Percentiles rank a stretch among this genome's conserved stretches.
phyloP scores from a whole-genome alignment of 1,140 invertebrate genomes.

The Phymastichus coffea region DNA sequence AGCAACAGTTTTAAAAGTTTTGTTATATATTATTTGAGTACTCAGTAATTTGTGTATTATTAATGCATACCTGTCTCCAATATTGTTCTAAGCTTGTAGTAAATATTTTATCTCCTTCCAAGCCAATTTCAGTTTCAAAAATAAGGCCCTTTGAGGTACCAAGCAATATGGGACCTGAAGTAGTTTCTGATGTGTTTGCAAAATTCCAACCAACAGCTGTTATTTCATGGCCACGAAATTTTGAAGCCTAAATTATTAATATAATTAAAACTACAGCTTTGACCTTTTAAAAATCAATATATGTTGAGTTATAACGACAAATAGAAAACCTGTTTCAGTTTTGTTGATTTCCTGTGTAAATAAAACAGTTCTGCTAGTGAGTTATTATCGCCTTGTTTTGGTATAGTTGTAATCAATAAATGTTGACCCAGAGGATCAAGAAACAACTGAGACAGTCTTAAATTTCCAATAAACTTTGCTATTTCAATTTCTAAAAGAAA shows the following conservation, averaged over 20 bases:
- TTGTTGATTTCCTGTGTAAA: slow-evolving; percentile 66
- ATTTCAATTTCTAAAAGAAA: slow-evolving; percentile 60
- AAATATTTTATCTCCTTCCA: slow-evolving; percentile 80
- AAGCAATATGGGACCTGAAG: slow-evolving; percentile 78
- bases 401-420: slow-evolving; percentile 72
- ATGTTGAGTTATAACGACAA: too few relatives aligned
- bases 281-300: too few relatives aligned
- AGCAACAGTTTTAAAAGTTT: slow-evolving; percentile 19
- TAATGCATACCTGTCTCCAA: slow-evolving; percentile 89
- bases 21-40: slow-evolving; percentile 33
- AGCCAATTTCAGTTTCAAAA: slow-evolving; percentile 83
- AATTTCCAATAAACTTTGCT: slow-evolving; percentile 62
- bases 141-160: slow-evolving; percentile 91
- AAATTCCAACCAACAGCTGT: slow-evolving; percentile 91
- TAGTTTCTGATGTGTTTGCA: slow-evolving; percentile 68
- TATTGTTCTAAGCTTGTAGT: slow-evolving; percentile 76
- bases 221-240: slow-evolving; percentile 80
- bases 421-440: slow-evolving; percentile 86
- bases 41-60: too few relatives aligned
- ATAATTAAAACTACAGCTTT: too few relatives aligned
- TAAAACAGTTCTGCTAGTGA: slow-evolving; percentile 76
- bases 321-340: slow-evolving; percentile 61
- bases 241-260: slow-evolving; percentile 52
- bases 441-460: slow-evolving; percentile 73
- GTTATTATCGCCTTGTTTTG: slow-evolving; percentile 63